phyloP scores from a whole-genome alignment of 2,888 invertebrate species.

The Steromphala cineraria region DNA sequence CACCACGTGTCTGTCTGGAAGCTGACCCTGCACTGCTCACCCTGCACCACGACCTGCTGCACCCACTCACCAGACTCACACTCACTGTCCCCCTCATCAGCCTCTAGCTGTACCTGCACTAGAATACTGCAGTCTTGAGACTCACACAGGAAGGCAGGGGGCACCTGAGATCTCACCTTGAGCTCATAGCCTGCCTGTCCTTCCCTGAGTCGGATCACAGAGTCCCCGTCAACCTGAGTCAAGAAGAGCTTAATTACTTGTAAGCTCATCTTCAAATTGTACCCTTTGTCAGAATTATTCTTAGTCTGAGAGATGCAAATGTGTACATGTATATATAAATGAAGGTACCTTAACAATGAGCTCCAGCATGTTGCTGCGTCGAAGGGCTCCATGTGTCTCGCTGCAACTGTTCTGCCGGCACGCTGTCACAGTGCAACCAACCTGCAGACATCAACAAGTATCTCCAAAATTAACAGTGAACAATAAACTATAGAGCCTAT shows the following conservation, averaged over 20 bases:
- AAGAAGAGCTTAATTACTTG: neutral
- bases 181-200: slow-evolving; percentile 35
- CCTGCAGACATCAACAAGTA: slow-evolving; percentile 33
- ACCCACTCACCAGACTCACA: slow-evolving; percentile 33
- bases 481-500: no score
- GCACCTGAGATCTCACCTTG: slow-evolving; percentile 30
- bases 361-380: slow-evolving; percentile 39
- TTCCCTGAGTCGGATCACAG: slow-evolving; percentile 35
- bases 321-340: no score
- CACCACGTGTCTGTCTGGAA: slow-evolving; percentile 47
- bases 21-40: slow-evolving; percentile 37
- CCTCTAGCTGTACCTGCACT: slow-evolving; percentile 22
- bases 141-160: slow-evolving; percentile 49
- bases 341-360: slow-evolving; percentile 39
- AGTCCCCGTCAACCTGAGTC: slow-evolving; percentile 34
- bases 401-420: slow-evolving; percentile 42
- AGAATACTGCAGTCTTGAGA: slow-evolving; percentile 31
- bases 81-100: slow-evolving; percentile 20
- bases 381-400: slow-evolving; percentile 39
- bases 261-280: neutral
- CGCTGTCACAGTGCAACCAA: slow-evolving; percentile 49
- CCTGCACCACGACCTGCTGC: slow-evolving; percentile 42
- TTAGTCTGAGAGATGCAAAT: no score
- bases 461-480: neutral
- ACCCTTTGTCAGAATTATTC: no score